These are phyloP conservation scores for Erebia palarica DNA, from an alignment of 2,888 invertebrate species.

Conservation along the genomic window DNA sequence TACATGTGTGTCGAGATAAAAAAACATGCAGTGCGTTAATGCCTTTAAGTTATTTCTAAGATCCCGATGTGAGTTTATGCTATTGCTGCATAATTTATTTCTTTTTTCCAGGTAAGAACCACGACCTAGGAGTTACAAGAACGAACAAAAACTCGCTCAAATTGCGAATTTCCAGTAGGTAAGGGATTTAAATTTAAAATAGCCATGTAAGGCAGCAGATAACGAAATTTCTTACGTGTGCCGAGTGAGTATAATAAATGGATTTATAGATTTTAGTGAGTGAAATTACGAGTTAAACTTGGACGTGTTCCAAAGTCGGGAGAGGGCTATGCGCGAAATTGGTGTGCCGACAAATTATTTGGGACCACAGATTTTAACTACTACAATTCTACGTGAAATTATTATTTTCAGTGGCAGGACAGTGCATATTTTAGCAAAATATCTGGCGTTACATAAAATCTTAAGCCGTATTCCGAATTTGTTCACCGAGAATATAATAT, in stretches of 20 bases:
- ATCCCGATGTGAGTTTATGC: constrained; percentile 5
- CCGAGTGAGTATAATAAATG: constrained; percentile 32
- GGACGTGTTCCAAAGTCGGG: constrained; percentile 54
- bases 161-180: constrained; percentile 22
- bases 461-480: neutral
- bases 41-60: neutral
- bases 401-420: constrained; percentile 8
- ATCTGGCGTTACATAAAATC: neutral
- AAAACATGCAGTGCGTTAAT: neutral
- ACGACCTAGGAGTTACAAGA: neutral
- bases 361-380: constrained; percentile 21
- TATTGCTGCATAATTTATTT: constrained; percentile 36
- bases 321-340: constrained; percentile 41
- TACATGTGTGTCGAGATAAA: too few relatives aligned
- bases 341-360: constrained; percentile 43
- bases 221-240: constrained; percentile 30
- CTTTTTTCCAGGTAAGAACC: constrained; percentile 42
- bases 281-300: constrained; percentile 52
- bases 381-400: constrained; percentile 18
- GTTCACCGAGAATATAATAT: neutral
- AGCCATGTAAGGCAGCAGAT: constrained; percentile 33
- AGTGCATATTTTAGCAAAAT: constrained; percentile 10
- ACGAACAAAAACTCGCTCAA: constrained; percentile 24
- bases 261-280: constrained; percentile 43
- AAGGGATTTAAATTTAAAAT: constrained; percentile 38